Evolutionary conservation across 2,113 vertebrate species (phyloP).

Genomic region (Halcyon malimbica): DNA sequence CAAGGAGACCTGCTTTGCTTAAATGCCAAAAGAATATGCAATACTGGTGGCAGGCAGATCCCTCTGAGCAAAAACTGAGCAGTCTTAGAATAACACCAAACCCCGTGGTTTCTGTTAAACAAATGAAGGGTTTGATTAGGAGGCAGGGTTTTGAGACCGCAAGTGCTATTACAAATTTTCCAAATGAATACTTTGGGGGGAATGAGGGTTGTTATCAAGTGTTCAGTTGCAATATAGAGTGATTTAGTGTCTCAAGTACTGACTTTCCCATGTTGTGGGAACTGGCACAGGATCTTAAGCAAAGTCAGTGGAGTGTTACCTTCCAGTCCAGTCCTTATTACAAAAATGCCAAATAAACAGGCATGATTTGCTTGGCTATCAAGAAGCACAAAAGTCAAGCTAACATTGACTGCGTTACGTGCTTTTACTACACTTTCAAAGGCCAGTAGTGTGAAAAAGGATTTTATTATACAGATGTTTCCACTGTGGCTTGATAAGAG

Average conservation of each 20-base stretch:
- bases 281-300: conserved; percentile 10
- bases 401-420: neutral
- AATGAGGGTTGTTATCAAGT: conserved; percentile 12
- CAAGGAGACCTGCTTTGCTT: neutral
- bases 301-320: conserved; percentile 44
- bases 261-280: conserved; percentile 2
- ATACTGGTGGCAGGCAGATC: neutral
- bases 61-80: neutral
- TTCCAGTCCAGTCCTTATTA: conserved; percentile 39
- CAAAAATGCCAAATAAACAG: conserved; percentile 55
- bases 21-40: neutral
- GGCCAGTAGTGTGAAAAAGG: neutral
- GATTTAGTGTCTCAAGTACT: conserved; percentile 17
- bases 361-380: conserved; percentile 37
- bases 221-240: conserved; percentile 1
- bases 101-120: conserved; percentile 3
- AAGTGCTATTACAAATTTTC: conserved; percentile 36
- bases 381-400: conserved; percentile 12
- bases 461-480: conserved; percentile 38
- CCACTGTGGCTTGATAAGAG: conserved; percentile 8
- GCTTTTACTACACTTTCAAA: conserved; percentile 2
- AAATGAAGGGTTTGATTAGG: conserved; percentile 13
- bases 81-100: neutral
- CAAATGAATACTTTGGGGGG: conserved; percentile 1
- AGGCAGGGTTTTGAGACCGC: neutral